phyloP scores from a whole-genome alignment of 1,140 invertebrate genomes.

The Drosophila aff. region DNA sequence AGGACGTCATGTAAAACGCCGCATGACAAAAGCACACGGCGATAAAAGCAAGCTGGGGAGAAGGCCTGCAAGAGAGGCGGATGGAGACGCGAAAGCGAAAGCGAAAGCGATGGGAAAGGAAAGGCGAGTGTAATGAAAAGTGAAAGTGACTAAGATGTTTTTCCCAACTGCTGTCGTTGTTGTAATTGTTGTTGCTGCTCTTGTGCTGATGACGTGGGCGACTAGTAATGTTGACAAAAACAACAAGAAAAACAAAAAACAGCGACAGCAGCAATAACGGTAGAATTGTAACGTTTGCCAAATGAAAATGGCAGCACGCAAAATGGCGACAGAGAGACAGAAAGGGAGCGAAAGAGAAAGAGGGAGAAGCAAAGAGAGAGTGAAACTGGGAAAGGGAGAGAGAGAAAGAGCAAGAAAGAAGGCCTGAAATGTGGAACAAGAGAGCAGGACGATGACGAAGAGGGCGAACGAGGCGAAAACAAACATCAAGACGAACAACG shows the following conservation, averaged over 20 bases:
- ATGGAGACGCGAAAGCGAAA: conserved; percentile 29
- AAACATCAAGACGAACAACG: conserved; percentile 26
- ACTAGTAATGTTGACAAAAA: conserved; percentile 50
- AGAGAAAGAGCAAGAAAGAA: background rate
- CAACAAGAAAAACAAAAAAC: conserved; percentile 4
- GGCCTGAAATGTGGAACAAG: background rate
- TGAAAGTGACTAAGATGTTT: conserved; percentile 70
- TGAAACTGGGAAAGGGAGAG: background rate
- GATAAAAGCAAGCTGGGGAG: conserved; percentile 27
- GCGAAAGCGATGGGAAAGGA: conserved; percentile 16
- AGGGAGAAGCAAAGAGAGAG: background rate
- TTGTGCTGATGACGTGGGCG: conserved; percentile 44
- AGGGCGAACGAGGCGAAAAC: conserved; percentile 30
- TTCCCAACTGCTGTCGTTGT: conserved; percentile 21
- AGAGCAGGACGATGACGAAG: conserved; percentile 5
- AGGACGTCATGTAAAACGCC: conserved; percentile 35
- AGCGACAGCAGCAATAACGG: conserved; percentile 44
- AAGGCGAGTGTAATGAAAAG: conserved; percentile 48
- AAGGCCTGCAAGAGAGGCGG: background rate
- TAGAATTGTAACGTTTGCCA: conserved; percentile 50
- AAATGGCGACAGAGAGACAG: conserved; percentile 30
- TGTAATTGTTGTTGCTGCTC: conserved; percentile 6
- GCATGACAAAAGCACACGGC: conserved; percentile 48
- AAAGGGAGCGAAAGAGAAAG: background rate
- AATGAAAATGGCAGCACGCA: conserved; percentile 56